These are phyloP conservation scores for Ictalurus furcatus DNA, from an alignment of 2,113 vertebrate species.

Conservation along the genomic window DNA sequence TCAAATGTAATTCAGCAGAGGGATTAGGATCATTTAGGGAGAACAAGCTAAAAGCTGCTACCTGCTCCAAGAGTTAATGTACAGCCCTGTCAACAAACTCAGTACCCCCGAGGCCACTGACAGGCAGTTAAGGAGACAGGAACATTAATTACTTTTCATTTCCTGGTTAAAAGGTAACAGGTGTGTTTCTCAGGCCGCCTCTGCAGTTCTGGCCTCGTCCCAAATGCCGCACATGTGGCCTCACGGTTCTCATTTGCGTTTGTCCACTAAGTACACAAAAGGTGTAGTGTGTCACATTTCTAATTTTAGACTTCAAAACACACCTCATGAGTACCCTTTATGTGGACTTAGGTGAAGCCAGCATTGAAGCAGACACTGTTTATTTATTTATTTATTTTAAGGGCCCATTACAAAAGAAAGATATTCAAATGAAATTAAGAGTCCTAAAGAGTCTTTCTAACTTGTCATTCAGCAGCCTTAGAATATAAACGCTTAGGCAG, in stretches of 20 bases:
- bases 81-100: neutral
- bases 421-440: too few species aligned
- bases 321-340: neutral
- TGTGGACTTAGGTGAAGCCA: neutral
- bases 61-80: neutral
- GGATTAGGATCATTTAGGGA: neutral
- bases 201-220: neutral
- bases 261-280: neutral
- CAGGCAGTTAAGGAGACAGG: neutral
- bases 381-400: too few species aligned
- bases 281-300: neutral
- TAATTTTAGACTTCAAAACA: neutral
- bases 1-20: neutral
- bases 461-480: neutral
- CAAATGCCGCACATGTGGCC: neutral
- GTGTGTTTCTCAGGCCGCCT: neutral
- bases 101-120: neutral
- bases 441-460: neutral
- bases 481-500: neutral
- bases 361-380: neutral
- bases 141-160: neutral
- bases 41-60: neutral
- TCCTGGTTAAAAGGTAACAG: conserved; percentile 9
- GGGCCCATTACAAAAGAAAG: too few species aligned
- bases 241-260: neutral